Base-by-base conservation (phyloP, 2,888 invertebrate species). In the Drosophila cracens region DNA sequence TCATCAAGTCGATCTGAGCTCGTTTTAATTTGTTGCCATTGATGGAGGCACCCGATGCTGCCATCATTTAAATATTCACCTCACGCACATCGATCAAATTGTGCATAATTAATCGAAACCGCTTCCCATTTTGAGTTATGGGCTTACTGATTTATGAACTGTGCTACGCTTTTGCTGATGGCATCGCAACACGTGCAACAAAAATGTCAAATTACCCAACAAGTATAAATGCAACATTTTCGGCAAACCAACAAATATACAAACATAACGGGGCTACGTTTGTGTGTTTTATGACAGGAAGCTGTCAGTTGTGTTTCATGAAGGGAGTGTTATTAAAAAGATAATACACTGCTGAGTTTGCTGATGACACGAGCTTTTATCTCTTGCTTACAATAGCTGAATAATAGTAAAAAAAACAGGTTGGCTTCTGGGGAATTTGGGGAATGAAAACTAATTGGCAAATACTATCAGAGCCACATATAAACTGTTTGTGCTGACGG, bases 51-150 rank as follows among this genome's bases (percentile, higher is more conserved):
- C 10, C 38, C 11, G 3, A 11, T n/a, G 40, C 34, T 34, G 61
- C 13, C 57, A 16, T 21, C 25, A 40, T 40, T 76, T 27, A n/a
- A 61, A 46, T 57, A 89, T 73, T 80, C 88, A 31, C 67, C 69
- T 69, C 88, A 85, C 90, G 88, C 77, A 77, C 86, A 85, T 85
- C 90, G 77, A 85, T 85, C 90, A 85, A 85, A 80, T 82, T 89
- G 80, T 67, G 86, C 83, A 89, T 89, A 84, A 84, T 89, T 84
- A 84, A 85, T 85, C 63, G 89, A 69, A 43, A 18, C 49, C 58
- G 61, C 4, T 60, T 46, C 18, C 31, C 29, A 48, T 18, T 63
- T 63, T 7, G 33, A 43, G 62, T n/a, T 27, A 21, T 34, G 31
- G n/a, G n/a, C 33, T 63, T 40, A 65, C 53, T 54, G 66, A 87